Conservation (phyloP, 2,797 vertebrate species). For the Myotis vivesi region DNA sequence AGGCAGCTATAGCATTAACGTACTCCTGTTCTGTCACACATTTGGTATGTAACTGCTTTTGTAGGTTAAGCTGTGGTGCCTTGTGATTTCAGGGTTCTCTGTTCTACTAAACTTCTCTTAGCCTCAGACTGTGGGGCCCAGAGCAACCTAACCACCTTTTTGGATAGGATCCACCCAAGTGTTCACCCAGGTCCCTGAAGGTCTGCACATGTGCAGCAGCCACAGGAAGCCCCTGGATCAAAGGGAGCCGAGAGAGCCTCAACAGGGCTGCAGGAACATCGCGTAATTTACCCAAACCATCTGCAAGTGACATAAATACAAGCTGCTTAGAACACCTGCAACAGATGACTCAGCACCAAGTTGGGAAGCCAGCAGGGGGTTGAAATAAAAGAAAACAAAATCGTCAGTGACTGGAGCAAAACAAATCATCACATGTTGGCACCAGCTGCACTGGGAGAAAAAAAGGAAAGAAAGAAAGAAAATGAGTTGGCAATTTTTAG, state of each 20-base stretch:
- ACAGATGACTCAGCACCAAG: constrained; percentile 79
- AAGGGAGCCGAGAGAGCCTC: constrained; percentile 32
- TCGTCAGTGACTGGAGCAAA: constrained; percentile 78
- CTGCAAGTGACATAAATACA: constrained; percentile 74
- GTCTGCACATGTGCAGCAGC: constrained; percentile 17
- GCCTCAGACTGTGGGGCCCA: constrained; percentile 61
- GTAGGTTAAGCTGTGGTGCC: constrained; percentile 22
- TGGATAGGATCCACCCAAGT: constrained; percentile 60
- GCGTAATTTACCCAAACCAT: constrained; percentile 66
- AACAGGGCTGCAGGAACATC: background rate
- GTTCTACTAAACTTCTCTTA: constrained; percentile 28
- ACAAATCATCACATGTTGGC: constrained; percentile 78
- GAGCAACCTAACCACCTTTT: constrained; percentile 64
- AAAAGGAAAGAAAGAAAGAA: constrained; percentile 38
- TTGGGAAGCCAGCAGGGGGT: constrained; percentile 73
- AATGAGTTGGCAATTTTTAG: constrained; percentile 82
- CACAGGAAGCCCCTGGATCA: constrained; percentile 67
- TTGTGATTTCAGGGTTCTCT: constrained; percentile 55
- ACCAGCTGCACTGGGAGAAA: constrained; percentile 73
- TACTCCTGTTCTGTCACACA: rapidly evolving
- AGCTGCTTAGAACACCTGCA: constrained; percentile 78
- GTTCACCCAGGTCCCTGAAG: constrained; percentile 58
- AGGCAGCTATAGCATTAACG: background rate
- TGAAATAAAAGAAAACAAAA: constrained; percentile 81
- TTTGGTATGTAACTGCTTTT: background rate